These are phyloP conservation scores for Erannis defoliaria DNA, from an alignment of 2,888 invertebrate species.

Conservation along the genomic window DNA sequence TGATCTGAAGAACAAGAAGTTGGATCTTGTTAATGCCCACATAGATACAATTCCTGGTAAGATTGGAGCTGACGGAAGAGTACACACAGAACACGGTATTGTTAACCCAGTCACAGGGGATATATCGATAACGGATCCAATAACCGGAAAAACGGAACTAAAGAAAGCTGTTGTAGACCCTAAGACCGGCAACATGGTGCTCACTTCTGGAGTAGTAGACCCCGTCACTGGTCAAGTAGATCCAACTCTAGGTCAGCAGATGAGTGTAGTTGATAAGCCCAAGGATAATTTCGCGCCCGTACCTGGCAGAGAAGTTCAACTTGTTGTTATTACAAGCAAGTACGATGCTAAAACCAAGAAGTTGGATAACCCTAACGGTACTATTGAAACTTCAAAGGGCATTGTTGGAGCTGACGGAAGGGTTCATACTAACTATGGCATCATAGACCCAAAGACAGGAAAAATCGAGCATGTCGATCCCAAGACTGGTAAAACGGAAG, in stretches of 20 bases:
- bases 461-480: constrained; percentile 82
- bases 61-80: constrained; percentile 74
- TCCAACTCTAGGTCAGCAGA: constrained; percentile 82
- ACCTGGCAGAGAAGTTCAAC: constrained; percentile 75
- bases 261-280: constrained; percentile 65
- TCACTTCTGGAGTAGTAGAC: constrained; percentile 82
- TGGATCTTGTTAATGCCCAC: constrained; percentile 77
- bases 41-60: constrained; percentile 68
- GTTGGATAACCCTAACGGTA: constrained; percentile 83
- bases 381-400: constrained; percentile 79
- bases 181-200: constrained; percentile 85
- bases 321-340: constrained; percentile 82
- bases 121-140: constrained; percentile 83
- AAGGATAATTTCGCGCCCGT: constrained; percentile 64
- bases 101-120: constrained; percentile 86
- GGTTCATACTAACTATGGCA: constrained; percentile 82
- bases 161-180: constrained; percentile 88
- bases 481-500: constrained; percentile 83
- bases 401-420: constrained; percentile 70
- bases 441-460: constrained; percentile 85
- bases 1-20: constrained; percentile 78
- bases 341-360: constrained; percentile 84
- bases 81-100: constrained; percentile 84
- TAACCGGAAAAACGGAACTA: constrained; percentile 86
- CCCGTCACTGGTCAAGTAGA: constrained; percentile 84